Evolutionary conservation across 1,140 invertebrate species (phyloP).

Genomic region (Zaprionus camerounensis): DNA sequence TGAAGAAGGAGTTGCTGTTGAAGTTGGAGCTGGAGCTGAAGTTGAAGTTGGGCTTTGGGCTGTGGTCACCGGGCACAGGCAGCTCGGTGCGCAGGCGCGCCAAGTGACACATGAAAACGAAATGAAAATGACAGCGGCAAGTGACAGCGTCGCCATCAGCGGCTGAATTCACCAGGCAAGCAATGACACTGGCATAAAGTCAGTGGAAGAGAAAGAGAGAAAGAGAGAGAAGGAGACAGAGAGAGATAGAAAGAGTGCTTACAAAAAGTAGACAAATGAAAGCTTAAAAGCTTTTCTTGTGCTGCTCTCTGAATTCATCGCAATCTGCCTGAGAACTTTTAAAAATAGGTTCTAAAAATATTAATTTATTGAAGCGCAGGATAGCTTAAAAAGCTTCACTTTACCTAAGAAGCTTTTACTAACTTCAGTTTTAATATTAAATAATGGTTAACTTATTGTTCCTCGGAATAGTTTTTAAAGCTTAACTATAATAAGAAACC

Average conservation of each 20-base stretch:
- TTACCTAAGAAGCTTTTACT: too few relatives aligned
- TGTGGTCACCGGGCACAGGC: background rate
- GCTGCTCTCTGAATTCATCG: background rate
- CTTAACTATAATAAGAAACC: too few relatives aligned
- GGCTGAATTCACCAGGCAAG: constrained; percentile 40
- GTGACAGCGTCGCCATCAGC: constrained; percentile 72
- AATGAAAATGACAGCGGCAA: constrained; percentile 81
- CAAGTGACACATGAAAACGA: constrained; percentile 81
- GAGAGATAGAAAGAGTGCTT: background rate
- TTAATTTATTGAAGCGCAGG: background rate
- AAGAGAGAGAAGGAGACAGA: background rate
- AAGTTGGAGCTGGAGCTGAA: background rate
- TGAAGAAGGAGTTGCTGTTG: constrained; percentile 1
- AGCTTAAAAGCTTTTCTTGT: background rate
- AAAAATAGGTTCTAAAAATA: background rate
- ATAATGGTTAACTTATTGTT: too few relatives aligned
- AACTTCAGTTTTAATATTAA: too few relatives aligned
- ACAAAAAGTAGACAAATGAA: background rate
- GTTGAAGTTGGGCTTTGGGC: constrained; percentile 4
- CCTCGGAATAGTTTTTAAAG: too few relatives aligned
- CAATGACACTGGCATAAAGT: constrained; percentile 43
- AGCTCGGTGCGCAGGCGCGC: constrained; percentile 55
- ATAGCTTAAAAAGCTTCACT: background rate
- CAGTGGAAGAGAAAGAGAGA: background rate
- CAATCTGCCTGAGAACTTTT: background rate